Evolutionary conservation across 2,113 vertebrate species (phyloP).

Genomic region (Carettochelys insculpta): DNA sequence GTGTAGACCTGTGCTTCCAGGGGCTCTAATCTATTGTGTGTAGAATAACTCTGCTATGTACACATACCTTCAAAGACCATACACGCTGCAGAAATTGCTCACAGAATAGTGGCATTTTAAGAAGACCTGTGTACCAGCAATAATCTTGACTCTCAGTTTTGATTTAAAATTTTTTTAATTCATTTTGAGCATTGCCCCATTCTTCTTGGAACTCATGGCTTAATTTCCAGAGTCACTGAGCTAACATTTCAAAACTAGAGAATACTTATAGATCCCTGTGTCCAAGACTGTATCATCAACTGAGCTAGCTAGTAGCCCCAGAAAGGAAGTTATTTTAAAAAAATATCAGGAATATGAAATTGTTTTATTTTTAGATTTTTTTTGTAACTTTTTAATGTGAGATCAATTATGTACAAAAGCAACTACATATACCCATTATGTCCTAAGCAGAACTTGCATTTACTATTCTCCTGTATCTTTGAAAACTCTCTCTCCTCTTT

Average conservation of each 20-base stretch:
- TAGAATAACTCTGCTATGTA: too few relatives aligned
- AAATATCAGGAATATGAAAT: conserved; percentile 24
- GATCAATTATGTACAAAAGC: neutral
- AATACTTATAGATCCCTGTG: conserved; percentile 49
- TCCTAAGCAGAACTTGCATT: conserved; percentile 5
- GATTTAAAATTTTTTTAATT: conserved; percentile 23
- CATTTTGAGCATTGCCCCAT: neutral
- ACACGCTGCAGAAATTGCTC: neutral
- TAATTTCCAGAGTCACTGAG: conserved; percentile 20
- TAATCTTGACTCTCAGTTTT: conserved; percentile 9
- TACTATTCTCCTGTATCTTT: conserved; percentile 28
- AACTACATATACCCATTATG: neutral
- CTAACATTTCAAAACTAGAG: conserved; percentile 48
- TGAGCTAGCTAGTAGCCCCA: conserved; percentile 31
- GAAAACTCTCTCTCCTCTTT: conserved; percentile 6
- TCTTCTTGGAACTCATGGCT: conserved; percentile 4
- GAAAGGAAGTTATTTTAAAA: conserved; percentile 27
- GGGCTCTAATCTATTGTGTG: too few relatives aligned
- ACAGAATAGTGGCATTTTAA: neutral
- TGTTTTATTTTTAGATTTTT: conserved; percentile 37
- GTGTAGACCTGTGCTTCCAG: too few relatives aligned
- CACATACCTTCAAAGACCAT: too few relatives aligned
- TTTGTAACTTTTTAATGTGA: neutral
- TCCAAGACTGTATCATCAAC: conserved; percentile 26
- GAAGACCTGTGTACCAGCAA: neutral